Conservation (phyloP, 1,140 invertebrate species). For the Pararge aegeria region DNA sequence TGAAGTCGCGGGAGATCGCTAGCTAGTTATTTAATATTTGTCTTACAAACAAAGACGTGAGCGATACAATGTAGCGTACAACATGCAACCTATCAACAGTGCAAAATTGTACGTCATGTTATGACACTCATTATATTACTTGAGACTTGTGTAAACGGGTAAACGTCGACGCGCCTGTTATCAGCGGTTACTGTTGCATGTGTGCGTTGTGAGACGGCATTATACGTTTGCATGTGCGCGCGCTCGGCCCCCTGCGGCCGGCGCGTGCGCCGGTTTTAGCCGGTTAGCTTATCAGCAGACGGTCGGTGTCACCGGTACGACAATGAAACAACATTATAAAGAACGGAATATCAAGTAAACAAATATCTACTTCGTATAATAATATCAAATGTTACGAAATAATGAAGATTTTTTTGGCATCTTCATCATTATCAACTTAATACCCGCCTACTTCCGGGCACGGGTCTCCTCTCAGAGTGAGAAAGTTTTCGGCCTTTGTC, state of each 20-base stretch:
- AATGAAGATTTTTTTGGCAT: not conserved
- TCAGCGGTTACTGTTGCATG: conserved; percentile 39
- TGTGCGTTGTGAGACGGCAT: conserved; percentile 25
- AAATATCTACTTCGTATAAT: conserved; percentile 14
- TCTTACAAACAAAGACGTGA: not conserved
- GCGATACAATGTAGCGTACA: not conserved
- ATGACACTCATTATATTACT: conserved; percentile 35
- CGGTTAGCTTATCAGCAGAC: conserved; percentile 59
- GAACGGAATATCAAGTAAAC: conserved; percentile 23
- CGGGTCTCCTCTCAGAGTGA: too few species aligned
- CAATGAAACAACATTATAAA: conserved; percentile 24
- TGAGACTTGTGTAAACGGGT: conserved; percentile 44
- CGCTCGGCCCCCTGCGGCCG: conserved; percentile 65
- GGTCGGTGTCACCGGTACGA: conserved; percentile 43
- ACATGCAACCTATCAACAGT: conserved; percentile 15
- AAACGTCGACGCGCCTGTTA: conserved; percentile 43
- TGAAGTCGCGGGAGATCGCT: too few species aligned
- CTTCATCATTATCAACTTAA: too few species aligned
- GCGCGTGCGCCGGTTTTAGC: conserved; percentile 47
- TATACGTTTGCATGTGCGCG: conserved; percentile 31
- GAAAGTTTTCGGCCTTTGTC: too few species aligned
- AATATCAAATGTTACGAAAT: not conserved
- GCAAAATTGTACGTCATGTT: conserved; percentile 53
- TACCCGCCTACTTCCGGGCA: too few species aligned
- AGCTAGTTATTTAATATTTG: not conserved